These are phyloP conservation scores for Arrhamphus sclerolepis DNA, from an alignment of 2,797 vertebrate species.

Conservation along the genomic window DNA sequence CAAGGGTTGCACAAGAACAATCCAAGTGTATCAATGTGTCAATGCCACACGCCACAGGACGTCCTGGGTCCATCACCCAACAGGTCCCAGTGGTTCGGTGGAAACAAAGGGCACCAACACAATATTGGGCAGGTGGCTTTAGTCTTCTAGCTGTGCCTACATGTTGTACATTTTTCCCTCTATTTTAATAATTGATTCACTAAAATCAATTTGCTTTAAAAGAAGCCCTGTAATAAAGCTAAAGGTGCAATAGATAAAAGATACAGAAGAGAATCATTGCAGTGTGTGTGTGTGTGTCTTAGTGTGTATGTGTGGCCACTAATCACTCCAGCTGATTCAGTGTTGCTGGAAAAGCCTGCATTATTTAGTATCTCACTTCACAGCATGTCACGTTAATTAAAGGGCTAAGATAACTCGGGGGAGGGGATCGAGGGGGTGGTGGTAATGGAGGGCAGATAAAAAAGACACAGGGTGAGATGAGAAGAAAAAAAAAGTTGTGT, in stretches of 20 bases:
- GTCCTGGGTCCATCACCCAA: neutral
- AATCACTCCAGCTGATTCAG: conserved; percentile 67
- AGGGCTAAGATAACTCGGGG: conserved; percentile 66
- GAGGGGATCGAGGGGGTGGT: neutral
- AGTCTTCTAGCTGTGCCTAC: no score
- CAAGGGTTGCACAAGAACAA: neutral
- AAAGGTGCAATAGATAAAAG: conserved; percentile 15
- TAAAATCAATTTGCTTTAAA: neutral
- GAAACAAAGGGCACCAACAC: neutral
- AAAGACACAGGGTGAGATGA: conserved; percentile 3
- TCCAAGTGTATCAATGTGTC: neutral
- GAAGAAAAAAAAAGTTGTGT: conserved; percentile 19
- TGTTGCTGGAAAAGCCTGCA: conserved; percentile 75
- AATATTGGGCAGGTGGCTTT: no score
- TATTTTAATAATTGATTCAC: neutral
- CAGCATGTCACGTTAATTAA: conserved; percentile 76
- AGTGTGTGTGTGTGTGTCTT: conserved; percentile 14
- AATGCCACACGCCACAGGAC: neutral
- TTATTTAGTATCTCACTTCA: conserved; percentile 79
- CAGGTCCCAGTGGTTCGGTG: neutral
- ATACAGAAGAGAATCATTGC: conserved; percentile 28
- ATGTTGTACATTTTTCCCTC: neutral
- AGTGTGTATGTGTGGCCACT: conserved; percentile 52
- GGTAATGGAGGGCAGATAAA: conserved; percentile 22
- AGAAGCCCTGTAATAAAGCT: conserved; percentile 3